Conservation (phyloP, 2,113 vertebrate genomes). For the Tachysurus vachellii region DNA sequence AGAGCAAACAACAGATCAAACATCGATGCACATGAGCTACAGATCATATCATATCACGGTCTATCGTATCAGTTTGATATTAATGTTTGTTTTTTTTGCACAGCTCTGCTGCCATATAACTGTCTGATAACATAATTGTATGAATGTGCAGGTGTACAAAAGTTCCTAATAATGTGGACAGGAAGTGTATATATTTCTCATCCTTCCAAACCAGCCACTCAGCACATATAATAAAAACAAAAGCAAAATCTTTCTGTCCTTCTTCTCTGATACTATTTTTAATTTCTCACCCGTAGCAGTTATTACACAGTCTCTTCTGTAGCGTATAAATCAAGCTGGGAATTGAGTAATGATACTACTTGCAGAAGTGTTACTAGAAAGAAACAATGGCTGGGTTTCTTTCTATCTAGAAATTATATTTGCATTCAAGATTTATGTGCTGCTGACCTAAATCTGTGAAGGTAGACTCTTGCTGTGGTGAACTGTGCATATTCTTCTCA, state of each 20-base stretch:
- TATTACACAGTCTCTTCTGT: background rate
- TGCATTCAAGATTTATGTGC: conserved; percentile 1
- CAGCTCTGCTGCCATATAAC: no score
- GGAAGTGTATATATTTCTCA: background rate
- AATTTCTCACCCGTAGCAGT: background rate
- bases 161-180: no score
- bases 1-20: no score
- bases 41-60: no score
- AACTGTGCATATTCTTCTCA: background rate
- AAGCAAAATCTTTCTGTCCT: background rate
- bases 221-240: background rate
- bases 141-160: no score
- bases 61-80: no score
- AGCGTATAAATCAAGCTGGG: background rate
- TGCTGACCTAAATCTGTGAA: background rate
- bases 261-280: background rate
- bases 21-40: no score
- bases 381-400: background rate
- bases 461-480: background rate
- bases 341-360: background rate
- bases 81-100: no score
- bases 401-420: background rate
- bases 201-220: background rate
- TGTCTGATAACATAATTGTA: no score
- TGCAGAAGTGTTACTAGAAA: background rate